Conservation (phyloP, 2,113 vertebrate genomes). For the Xiphias gladius region DNA sequence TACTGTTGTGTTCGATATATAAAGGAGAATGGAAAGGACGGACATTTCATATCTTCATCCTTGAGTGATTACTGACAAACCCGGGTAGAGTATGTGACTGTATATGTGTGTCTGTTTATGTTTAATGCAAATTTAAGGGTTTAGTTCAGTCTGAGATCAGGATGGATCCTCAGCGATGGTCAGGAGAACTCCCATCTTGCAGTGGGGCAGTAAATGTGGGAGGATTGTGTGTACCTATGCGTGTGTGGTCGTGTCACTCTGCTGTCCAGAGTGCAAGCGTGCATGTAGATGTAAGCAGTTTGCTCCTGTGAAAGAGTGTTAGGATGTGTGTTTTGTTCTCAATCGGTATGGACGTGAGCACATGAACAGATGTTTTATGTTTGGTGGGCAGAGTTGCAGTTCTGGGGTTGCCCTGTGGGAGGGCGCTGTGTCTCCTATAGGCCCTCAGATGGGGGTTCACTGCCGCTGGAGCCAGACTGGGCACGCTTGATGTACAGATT, state of each 20-base stretch:
- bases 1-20: slow-evolving; percentile 37
- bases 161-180: slow-evolving; percentile 30
- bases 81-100: slow-evolving; percentile 41
- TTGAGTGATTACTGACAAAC: slow-evolving; percentile 58
- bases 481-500: slow-evolving; percentile 98
- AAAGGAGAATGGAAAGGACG: slow-evolving; percentile 49
- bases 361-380: slow-evolving; percentile 53
- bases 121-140: slow-evolving; percentile 35
- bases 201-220: slow-evolving; percentile 45
- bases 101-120: slow-evolving; percentile 27
- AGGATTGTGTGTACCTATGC: slow-evolving; percentile 35
- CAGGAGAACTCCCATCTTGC: slow-evolving; percentile 43
- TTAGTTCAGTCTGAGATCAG: slow-evolving; percentile 56
- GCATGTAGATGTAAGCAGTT: slow-evolving; percentile 59
- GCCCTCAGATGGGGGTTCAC: slow-evolving; percentile 89
- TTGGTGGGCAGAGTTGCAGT: slow-evolving; percentile 68
- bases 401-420: slow-evolving; percentile 66
- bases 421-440: slow-evolving; percentile 83
- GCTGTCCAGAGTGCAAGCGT: slow-evolving; percentile 38
- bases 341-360: slow-evolving; percentile 55
- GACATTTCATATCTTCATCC: slow-evolving; percentile 58
- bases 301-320: slow-evolving; percentile 25
- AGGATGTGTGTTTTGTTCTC: slow-evolving; percentile 43
- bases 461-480: slow-evolving; percentile 91
- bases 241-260: slow-evolving; percentile 31